Evolutionary conservation across 2,797 vertebrate species (phyloP).

Genomic region (Liparis tanakae): DNA sequence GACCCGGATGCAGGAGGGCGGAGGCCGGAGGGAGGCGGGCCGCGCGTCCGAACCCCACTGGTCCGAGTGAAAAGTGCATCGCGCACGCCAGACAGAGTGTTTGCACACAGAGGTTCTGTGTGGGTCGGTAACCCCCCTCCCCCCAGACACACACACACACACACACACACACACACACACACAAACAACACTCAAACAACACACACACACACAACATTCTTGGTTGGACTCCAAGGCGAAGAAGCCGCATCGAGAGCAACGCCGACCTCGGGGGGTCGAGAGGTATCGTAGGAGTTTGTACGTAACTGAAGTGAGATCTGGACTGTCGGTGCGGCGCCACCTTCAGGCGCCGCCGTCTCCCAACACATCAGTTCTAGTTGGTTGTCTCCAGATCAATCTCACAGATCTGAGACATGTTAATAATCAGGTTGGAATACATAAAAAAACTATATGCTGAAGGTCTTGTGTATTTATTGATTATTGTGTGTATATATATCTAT

Average conservation of each 20-base stretch:
- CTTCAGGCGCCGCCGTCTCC: too few species aligned
- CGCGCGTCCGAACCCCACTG: constrained; percentile 23
- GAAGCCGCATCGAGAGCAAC: background rate
- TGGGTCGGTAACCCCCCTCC: constrained; percentile 42
- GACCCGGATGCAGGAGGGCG: constrained; percentile 32
- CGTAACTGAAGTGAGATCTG: background rate
- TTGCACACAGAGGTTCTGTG: constrained; percentile 58
- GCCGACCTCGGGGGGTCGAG: background rate
- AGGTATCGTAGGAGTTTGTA: too few species aligned
- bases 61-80: constrained; percentile 27
- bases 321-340: background rate
- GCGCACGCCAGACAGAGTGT: constrained; percentile 58
- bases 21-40: background rate
- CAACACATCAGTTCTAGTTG: background rate
- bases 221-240: constrained; percentile 22
- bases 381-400: background rate
- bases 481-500: too few species aligned
- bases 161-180: too few species aligned
- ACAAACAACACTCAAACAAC: constrained; percentile 10
- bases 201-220: constrained; percentile 12
- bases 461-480: too few species aligned
- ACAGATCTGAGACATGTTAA: background rate
- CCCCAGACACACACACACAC: constrained; percentile 24
- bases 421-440: background rate
- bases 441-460: too few species aligned